Evolutionary conservation across 2,888 invertebrate genomes (phyloP), one percentile per base, ranked within the genome.

Genomic region (Drosophila kanekoi): DNA sequence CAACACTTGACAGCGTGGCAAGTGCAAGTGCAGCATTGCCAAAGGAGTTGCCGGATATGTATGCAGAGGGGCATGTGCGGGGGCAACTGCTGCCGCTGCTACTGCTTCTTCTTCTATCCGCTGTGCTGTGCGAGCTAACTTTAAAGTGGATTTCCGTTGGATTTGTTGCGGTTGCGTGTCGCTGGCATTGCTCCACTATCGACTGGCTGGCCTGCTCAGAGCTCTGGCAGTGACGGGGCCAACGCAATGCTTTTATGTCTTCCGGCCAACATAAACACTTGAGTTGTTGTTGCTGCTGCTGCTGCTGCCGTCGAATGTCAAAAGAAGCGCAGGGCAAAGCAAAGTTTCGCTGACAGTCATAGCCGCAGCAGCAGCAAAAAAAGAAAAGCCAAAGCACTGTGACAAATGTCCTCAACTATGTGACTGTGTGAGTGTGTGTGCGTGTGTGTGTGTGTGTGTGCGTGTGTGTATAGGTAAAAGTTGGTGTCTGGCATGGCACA

Each of bases 181-280:
- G 62, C 68, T 80, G 68, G 62, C 88, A 81, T 72, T 66, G 74
- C 78, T 68, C 52, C 69, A 60, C 75, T 72, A 77, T 75, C 67
- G 73, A 72, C 53, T 52, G 20, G 47, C 59, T 23, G 11, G 9
- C 37, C 40, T 5, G 52, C 51, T 23, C 38, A 4, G 20, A 9
- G 61, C 40, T 28, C 48, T 43, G 37, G 23, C 44, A 8, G 33
- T 41, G 33, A 41, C 43, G 28, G 33, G 32, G 57, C 40, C 35
- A 51, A 52, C 54, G 64, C 79, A 65, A 79, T 72, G 72, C 82
- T 89, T 85, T 89, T 89, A 89, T 87, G 86, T 88, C 89, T 89
- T 89, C 90, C 89, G 90, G 87, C 73, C 74, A 89, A 86, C 89
- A 89, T 90, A 90, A 90, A 89, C 90, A 90, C 89, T 90, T 83